phyloP scores from a whole-genome alignment of 2,113 vertebrate genomes.

The Poeciliopsis occidentalis region DNA sequence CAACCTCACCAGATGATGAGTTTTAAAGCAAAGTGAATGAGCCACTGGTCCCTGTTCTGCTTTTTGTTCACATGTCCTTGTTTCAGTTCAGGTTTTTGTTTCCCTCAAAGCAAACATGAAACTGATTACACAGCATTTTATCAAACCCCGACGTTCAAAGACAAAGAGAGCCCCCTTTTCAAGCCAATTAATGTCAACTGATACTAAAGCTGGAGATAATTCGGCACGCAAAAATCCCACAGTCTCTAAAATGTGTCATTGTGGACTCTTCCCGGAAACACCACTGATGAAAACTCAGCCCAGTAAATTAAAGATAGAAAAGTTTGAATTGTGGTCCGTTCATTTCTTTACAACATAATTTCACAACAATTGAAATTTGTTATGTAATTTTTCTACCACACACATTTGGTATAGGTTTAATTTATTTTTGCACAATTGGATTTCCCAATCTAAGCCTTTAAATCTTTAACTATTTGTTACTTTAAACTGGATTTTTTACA shows the following conservation, averaged over 20 bases:
- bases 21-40: not conserved
- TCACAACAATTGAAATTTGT: too few species aligned
- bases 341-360: too few species aligned
- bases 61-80: not conserved
- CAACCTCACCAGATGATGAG: not conserved
- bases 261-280: not conserved
- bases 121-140: not conserved
- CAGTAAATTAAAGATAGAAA: too few species aligned
- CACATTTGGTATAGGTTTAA: too few species aligned
- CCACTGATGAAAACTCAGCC: not conserved
- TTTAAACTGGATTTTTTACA: too few species aligned
- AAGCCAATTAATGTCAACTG: not conserved
- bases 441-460: too few species aligned
- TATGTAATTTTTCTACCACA: too few species aligned
- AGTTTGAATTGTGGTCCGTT: too few species aligned
- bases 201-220: not conserved
- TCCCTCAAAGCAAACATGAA: constrained; percentile 4
- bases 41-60: constrained; percentile 8
- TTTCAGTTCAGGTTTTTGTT: constrained; percentile 33
- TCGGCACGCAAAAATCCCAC: constrained; percentile 10
- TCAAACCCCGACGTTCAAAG: not conserved
- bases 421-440: too few species aligned
- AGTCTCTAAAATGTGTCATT: not conserved
- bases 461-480: too few species aligned
- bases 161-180: not conserved